phyloP scores from a whole-genome alignment of 1,140 invertebrate genomes.

The Macrobrachium nipponense region DNA sequence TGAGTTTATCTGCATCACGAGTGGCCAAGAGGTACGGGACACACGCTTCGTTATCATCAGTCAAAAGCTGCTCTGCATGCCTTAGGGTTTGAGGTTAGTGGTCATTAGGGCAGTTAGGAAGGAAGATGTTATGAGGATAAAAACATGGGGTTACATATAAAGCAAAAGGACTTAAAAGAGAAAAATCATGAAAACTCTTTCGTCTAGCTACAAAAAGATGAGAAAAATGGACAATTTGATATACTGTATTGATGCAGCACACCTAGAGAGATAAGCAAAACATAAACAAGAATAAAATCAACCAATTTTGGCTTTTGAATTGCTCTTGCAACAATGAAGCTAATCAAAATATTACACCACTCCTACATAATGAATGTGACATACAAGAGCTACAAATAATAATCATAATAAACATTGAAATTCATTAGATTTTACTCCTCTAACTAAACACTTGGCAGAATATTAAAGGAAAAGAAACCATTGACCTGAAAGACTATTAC shows the following conservation, averaged over 20 bases:
- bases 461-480: too few species aligned
- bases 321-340: neutral
- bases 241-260: constrained; percentile 41
- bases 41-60: constrained; percentile 67
- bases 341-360: constrained; percentile 8
- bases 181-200: constrained; percentile 22
- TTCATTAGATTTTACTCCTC: neutral
- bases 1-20: constrained; percentile 66
- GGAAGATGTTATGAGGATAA: constrained; percentile 30
- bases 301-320: neutral
- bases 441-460: too few species aligned
- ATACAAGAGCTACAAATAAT: too few species aligned
- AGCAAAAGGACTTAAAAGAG: constrained; percentile 37
- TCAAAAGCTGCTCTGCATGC: constrained; percentile 66
- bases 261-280: constrained; percentile 21
- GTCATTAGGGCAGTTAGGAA: constrained; percentile 16
- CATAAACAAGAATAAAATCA: constrained; percentile 27
- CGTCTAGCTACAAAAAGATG: constrained; percentile 35
- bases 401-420: neutral
- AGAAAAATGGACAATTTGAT: constrained; percentile 16
- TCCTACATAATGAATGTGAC: too few species aligned
- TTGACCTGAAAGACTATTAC: neutral
- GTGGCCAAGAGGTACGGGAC: constrained; percentile 67
- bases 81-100: constrained; percentile 64
- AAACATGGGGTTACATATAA: constrained; percentile 49